Conservation (phyloP, 1,140 invertebrate species). For the Pinna nobilis region DNA sequence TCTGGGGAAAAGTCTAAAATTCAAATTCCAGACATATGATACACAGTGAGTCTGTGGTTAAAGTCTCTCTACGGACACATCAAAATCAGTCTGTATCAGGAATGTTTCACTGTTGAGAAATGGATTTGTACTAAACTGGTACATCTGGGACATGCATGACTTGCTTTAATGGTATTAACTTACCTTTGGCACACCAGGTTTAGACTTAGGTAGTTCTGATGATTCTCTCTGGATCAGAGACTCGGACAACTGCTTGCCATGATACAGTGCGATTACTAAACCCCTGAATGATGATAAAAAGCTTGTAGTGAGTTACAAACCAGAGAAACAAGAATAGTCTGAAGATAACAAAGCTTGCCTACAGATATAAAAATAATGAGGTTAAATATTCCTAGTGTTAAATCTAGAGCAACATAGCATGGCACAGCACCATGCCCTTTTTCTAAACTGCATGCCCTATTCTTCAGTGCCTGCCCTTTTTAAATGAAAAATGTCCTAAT, state of each 20-base stretch:
- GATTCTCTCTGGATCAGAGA: not conserved
- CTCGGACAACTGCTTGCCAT: constrained; percentile 42
- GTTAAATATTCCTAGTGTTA: too few species aligned
- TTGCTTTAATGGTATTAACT: not conserved
- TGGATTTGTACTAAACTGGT: not conserved
- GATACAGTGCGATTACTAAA: constrained; percentile 43
- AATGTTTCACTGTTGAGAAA: not conserved
- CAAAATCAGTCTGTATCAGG: not conserved
- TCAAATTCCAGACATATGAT: not conserved
- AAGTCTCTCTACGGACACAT: not conserved
- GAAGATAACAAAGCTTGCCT: too few species aligned
- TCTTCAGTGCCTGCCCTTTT: constrained; percentile 2
- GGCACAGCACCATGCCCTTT: not conserved
- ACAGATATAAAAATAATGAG: too few species aligned
- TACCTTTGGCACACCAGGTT: constrained; percentile 43
- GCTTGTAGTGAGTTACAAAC: not conserved
- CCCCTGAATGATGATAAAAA: constrained; percentile 35
- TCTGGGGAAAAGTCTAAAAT: not conserved
- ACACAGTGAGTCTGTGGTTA: not conserved
- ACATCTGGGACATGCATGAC: too few species aligned
- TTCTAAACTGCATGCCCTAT: not conserved
- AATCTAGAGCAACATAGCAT: too few species aligned
- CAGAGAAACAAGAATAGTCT: too few species aligned
- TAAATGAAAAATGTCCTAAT: not conserved
- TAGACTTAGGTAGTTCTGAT: constrained; percentile 20